These are phyloP conservation scores for Melanerpes aurifrons DNA, from an alignment of 2,113 vertebrate genomes.

Conservation along the genomic window DNA sequence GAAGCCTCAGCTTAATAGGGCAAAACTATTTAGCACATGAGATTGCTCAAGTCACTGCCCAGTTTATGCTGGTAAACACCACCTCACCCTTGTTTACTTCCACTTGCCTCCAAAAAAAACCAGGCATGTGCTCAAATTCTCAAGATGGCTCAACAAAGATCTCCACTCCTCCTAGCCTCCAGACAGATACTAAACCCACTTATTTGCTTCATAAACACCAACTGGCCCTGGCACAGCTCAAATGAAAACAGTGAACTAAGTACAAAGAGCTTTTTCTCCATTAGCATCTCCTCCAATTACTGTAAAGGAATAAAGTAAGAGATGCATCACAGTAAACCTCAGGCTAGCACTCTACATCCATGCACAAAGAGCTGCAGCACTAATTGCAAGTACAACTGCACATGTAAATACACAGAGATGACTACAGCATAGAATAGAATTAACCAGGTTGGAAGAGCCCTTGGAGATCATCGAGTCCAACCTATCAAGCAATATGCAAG, in stretches of 20 bases:
- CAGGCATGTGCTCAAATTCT: not conserved
- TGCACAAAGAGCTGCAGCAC: not conserved
- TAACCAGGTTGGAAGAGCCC: too few species aligned
- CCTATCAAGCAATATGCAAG: not conserved
- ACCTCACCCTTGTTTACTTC: not conserved
- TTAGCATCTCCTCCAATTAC: not conserved
- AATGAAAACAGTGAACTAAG: not conserved
- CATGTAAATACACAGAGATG: not conserved
- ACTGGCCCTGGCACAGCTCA: not conserved
- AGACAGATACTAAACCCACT: not conserved
- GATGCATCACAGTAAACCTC: not conserved
- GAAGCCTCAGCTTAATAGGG: not conserved
- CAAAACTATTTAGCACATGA: conserved; percentile 13
- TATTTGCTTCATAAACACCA: not conserved
- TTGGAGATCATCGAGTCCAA: too few species aligned
- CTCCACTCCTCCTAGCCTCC: not conserved
- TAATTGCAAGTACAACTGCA: fast-evolving
- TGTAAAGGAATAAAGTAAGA: not conserved
- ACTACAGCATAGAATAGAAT: not conserved
- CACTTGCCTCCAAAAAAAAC: not conserved
- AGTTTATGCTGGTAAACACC: not conserved
- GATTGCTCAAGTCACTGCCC: not conserved
- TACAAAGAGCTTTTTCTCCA: not conserved
- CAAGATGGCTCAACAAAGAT: not conserved
- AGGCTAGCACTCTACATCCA: not conserved